These are phyloP conservation scores for Siniperca undulata DNA, from an alignment of 2,797 vertebrate species.

Conservation along the genomic window DNA sequence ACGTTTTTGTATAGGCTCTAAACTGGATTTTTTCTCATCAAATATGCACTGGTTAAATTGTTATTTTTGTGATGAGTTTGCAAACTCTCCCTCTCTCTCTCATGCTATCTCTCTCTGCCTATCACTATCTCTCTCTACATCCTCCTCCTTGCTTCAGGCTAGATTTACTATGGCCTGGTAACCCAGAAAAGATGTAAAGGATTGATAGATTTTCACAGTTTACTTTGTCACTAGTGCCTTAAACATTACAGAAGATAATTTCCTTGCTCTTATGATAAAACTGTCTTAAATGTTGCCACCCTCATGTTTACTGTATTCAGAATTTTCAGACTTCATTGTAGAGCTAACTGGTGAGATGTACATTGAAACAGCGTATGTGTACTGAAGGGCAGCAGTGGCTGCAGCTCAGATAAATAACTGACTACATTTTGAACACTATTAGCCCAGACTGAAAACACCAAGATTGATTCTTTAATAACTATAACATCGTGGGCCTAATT, in stretches of 20 bases:
- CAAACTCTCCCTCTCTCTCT: conserved; percentile 18
- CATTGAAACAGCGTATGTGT: background rate
- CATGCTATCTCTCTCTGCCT: background rate
- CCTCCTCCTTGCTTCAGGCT: conserved; percentile 31
- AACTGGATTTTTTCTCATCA: background rate
- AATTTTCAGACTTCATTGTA: background rate
- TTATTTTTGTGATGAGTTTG: conserved; percentile 19
- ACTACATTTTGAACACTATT: background rate
- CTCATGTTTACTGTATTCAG: background rate
- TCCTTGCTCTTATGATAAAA: background rate
- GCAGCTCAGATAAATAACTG: background rate
- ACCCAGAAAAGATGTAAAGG: conserved; percentile 56
- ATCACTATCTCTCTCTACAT: background rate
- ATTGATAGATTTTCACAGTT: conserved; percentile 18
- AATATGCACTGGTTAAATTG: conserved; percentile 18
- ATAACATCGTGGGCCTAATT: background rate
- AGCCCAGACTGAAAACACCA: conserved; percentile 16
- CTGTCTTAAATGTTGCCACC: background rate
- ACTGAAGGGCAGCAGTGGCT: background rate
- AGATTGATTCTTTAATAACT: background rate
- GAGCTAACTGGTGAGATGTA: background rate
- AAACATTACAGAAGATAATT: background rate
- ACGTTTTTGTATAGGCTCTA: background rate
- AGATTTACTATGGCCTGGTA: conserved; percentile 39
- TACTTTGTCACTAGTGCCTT: conserved; percentile 7